Base-by-base conservation (phyloP, 2,113 vertebrate species). In the Cyanocitta stelleri region DNA sequence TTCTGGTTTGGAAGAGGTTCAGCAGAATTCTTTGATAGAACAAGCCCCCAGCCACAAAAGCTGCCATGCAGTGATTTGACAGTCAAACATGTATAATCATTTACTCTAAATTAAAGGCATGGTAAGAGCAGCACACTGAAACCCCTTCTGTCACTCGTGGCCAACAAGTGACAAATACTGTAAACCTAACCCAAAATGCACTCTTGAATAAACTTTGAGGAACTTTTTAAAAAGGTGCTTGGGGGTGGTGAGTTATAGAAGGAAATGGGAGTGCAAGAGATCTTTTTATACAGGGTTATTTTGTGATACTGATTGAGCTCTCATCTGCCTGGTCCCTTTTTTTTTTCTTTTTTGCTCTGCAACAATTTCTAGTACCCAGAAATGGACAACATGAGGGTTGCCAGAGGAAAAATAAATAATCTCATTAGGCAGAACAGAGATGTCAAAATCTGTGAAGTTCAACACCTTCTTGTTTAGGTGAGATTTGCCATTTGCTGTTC, bases 21-120 rank as follows among this genome's bases (percentile, higher is more conserved):
- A 96, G 95, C 85, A 95, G 87, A 90, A 94, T 95, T 96, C 95
- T 97, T 93, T 95, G 97, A 97, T 96, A 97, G 96, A 97, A 97
- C 94, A 89, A 95, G 94, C 33, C 92, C 86, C 84, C 46, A 24
- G 35, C 97, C 96, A 97, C 97, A 97, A 97, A 86, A 96, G 84
- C 93, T 96, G 52, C 93, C 93, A 95, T 79, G 86, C 88, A 78
- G 87, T 81, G 93, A 96, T 97, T 94, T 97, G 96, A 94, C 89
- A 95, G 87, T 89, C 77, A 58, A 87, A 96, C 90, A 93, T 90
- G 71, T 96, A 97, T 95, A 97, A 97, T 96, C 96, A 95, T 90
- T 95, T 91, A 83, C 1, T 37, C 87, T 89, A 97, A 97, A 97
- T 97, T 96, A 96, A 97, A 97, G 95, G 94, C 96, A 87, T 1